Conservation (phyloP, 2,797 vertebrate genomes). For the Sparidentex hasta region DNA sequence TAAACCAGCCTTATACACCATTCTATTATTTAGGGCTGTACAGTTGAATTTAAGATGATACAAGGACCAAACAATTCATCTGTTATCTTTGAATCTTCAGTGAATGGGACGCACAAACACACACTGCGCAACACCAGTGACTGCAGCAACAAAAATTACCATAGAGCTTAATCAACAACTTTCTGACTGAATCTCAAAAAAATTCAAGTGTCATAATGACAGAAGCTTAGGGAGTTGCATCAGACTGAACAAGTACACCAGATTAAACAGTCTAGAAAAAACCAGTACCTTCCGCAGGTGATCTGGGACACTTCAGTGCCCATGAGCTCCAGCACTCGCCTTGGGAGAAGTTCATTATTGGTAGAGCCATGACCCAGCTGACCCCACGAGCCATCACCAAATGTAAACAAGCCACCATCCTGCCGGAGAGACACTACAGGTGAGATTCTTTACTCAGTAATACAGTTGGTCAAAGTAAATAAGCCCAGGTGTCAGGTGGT, state of each 20-base stretch:
- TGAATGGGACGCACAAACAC: background rate
- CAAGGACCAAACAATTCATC: background rate
- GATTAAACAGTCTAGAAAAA: background rate
- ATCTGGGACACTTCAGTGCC: slow-evolving; percentile 95
- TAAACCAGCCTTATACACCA: background rate
- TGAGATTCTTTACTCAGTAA: background rate
- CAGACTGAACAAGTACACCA: background rate
- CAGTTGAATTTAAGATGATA: background rate
- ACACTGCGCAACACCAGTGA: too few species aligned
- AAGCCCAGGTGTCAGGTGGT: background rate
- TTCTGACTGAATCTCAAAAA: background rate
- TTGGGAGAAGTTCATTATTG: slow-evolving; percentile 91
- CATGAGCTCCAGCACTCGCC: slow-evolving; percentile 93
- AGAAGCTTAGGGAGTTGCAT: background rate
- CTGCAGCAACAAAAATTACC: background rate
- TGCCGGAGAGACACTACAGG: slow-evolving; percentile 57
- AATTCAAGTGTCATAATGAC: background rate
- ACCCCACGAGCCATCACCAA: slow-evolving; percentile 91
- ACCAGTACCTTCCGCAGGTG: slow-evolving; percentile 89
- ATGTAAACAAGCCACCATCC: slow-evolving; percentile 94
- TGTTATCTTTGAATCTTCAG: background rate
- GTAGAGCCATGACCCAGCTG: slow-evolving; percentile 93
- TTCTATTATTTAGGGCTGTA: too few species aligned
- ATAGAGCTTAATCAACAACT: background rate
- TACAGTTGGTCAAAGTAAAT: slow-evolving; percentile 5